Base-by-base conservation (phyloP, 2,113 vertebrate genomes). In the Odontesthes bonariensis region DNA sequence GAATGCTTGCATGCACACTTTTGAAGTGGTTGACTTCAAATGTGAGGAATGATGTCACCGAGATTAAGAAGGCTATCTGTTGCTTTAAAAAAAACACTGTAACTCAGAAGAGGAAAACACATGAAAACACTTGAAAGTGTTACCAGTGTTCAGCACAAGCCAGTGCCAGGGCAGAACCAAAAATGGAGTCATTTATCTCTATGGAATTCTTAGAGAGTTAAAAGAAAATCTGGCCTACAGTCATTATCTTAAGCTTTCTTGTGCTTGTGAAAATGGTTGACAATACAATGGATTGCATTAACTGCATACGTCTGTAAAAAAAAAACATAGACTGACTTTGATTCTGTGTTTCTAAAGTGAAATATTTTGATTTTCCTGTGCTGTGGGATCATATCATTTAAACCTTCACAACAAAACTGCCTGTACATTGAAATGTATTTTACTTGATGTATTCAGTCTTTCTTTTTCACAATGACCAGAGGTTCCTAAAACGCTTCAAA, bases 111-210 rank as follows among this genome's bases (percentile, higher is more conserved):
- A 14, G n/a, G 10, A 11, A 8, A 64, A 67, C 0, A 52, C 2
- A 2, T 23, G 33, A 19, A 64, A 72, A 72, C 11, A 44, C 23
- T 8, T 57, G 20, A 40, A 74, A 44, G 31, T 4, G 22, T 6
- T 51, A 9, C 38, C 47, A 64, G 11, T 8, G 8, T 42, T 8
- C 31, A 23, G n/a, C 5, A 10, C 16, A 79, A 66, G 46, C 56
- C 8, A 20, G 8, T 40, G 5, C 64, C 9, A 57, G 17, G 35
- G 47, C 33, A 47, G 8, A 9, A 49, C 77, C 58, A 73, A 81
- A 88, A 69, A 77, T 75, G 42, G 42, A 81, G 54, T 23, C 1
- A 49, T 61, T 20, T 38, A 54, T 67, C 32, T 6, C 33, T 62
- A 31, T 47, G 17, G 40, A 72, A 38, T 54, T 59, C 10, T 38